Evolutionary conservation across 2,113 vertebrate genomes (phyloP), one percentile per base, ranked within the genome.

Genomic region (Mormyrus iriodes): DNA sequence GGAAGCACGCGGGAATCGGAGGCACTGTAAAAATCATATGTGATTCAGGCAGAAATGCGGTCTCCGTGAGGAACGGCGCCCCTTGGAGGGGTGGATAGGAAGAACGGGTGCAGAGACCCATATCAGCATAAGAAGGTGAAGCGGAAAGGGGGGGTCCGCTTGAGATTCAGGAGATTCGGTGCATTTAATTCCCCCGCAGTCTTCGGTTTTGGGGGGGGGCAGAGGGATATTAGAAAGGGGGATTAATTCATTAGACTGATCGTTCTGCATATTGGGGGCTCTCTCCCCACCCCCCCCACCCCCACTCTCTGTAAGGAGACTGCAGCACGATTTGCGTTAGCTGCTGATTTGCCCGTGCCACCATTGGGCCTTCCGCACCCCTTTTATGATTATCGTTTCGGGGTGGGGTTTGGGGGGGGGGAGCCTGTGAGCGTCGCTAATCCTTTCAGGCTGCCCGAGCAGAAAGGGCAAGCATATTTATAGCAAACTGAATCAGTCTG

Each of bases 401-500:
- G 39, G 35, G 53, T 24, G 86, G 61, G 9, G 61, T 65, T n/a
- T n/a, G 58, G 58, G 58, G 58, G 58, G 53, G 53, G 35, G 92
- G 42, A 90, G 86, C 92, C 90, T 94, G 94, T 92, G 93, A 90
- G 95, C 95, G 93, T 95, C 95, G 95, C 94, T 98, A 97, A 97
- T 97, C 95, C 96, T 91, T 42, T 86, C 89, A 93, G 95, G 95
- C 93, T 76, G 96, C 94, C 96, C 94, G 91, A 94, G 95, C 94
- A 95, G 95, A 96, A 97, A 97, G 96, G 96, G 95, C 96, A 98
- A 96, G 96, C 95, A 95, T 97, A 97, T 98, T 97, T 97, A 97
- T 97, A 97, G 96, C 93, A 73, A 94, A 97, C 95, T 95, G 95
- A 97, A 96, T 97, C 95, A 95, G 95, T 95, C 95, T 93, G 93